Percentiles rank a stretch among this genome's conserved stretches.
These are phyloP conservation scores for Dynastes tityus DNA, from an alignment of 2,888 invertebrate species.

Conservation along the genomic window DNA sequence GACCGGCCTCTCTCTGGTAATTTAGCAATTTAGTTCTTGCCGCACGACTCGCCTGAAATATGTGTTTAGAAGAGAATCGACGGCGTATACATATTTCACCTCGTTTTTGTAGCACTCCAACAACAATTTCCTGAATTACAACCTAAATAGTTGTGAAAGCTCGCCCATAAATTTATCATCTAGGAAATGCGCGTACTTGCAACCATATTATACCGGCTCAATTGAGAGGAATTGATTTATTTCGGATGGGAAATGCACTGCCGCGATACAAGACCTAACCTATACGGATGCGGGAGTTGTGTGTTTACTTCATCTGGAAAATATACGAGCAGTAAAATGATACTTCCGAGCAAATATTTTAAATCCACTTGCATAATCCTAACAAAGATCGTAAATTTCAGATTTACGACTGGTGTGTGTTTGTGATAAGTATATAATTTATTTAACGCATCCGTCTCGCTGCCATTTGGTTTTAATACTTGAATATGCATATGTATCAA, in stretches of 20 bases:
- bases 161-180: conserved; percentile 26
- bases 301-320: conserved; percentile 17
- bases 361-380: neutral
- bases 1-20: conserved; percentile 60
- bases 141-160: conserved; percentile 33
- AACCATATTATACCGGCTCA: conserved; percentile 18
- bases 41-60: conserved; percentile 53
- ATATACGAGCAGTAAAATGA: conserved; percentile 21
- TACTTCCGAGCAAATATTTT: conserved; percentile 7
- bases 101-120: conserved; percentile 27
- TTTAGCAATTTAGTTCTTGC: conserved; percentile 66
- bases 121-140: conserved; percentile 36
- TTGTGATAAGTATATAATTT: conserved; percentile 1
- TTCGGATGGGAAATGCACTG: neutral
- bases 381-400: neutral
- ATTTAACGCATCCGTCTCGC: neutral
- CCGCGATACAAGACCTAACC: neutral
- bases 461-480: too few relatives aligned
- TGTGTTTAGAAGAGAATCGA: conserved; percentile 39
- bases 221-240: conserved; percentile 38
- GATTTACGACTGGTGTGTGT: neutral
- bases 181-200: conserved; percentile 29
- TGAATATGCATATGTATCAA: too few relatives aligned
- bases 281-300: conserved; percentile 5
- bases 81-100: conserved; percentile 28